Base-by-base conservation (phyloP, 1,140 invertebrate species). In the Helicoverpa zea region DNA sequence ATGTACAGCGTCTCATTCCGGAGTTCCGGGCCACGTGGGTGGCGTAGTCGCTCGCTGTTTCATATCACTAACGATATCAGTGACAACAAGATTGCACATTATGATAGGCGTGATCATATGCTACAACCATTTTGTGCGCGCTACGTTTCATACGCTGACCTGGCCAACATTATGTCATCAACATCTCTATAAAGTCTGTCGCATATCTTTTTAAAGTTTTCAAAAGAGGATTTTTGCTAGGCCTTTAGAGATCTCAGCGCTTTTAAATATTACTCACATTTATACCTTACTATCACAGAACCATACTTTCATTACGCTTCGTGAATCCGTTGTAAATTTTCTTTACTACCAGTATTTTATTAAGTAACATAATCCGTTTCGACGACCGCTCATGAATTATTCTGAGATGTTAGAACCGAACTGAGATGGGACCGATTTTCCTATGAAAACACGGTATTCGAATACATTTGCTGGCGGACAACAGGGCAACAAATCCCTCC, bases 1-100 rank as follows among this genome's bases (percentile, higher is more conserved):
- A 82, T 81, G 16, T 52, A 35, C 35, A 35, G 52, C 63, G 76
- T 79, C 63, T 70, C 86, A 86, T 72, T 51, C 68, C 87, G 83
- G 84, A 82, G 87, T 82, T 83, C 82, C 83, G 70, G 84, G 59
- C 81, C 85, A 92, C 87, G 89, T 91, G 90, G 91, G 90, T 89
- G 90, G 90, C 78, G 29, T 51, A 68, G 68, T 79, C 66, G 64
- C 77, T 29, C 52, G 68, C 73, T 76, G 30, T 76, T 63, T 75
- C 81, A 73, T 73, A 81, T 79, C 59, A 80, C 72, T 75, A 66
- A 72, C 74, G 18, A 80, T 74, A 81, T 75, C 73, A 80, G 83
- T 81, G 63, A 78, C 73, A 83, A 83, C 73, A 68, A 85, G 63
- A 81, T 79, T 78, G 75, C 76, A 74, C 63, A 73, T 79, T 74